Evolutionary conservation across 2,797 vertebrate species (phyloP), one percentile per base, ranked within the genome.

Genomic region (Sebastes iracundus): DNA sequence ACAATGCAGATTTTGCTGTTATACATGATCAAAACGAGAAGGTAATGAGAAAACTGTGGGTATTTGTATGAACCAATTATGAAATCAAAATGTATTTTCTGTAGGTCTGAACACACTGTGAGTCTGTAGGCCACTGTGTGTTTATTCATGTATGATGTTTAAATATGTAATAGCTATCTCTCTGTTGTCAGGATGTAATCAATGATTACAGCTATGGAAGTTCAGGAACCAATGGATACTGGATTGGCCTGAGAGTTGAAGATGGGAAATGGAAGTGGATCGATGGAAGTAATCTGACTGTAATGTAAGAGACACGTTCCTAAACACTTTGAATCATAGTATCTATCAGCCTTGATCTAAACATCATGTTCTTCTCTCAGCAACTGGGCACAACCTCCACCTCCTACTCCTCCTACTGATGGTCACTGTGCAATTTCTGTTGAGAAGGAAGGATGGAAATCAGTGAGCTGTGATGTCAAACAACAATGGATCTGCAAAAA

Each of bases 231-330:
- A 14, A 14, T 6, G 86, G 67, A 7, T 93, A 88, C 87, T 95
- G 93, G 94, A 89, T 92, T 5, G 92, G 92, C 7, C 85, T 94
- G 61, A 79, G 5, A 65, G 60, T 42, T 60, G 33, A 46, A 32
- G 6, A 22, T 2, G 42, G 11, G 14, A 59, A 0, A 9, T 94
- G 93, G 93, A 75, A 72, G 63, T 94, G 94, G 93, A 6, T 76
- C 3, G 32, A 84, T 77, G 90, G 88, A 27, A 67, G 23, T n/a
- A 0, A 14, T 2, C 62, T 90, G 8, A 27, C 11, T 16, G 0
- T 12, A 1, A 18, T 2, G 93, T 93, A 81, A 76, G 72, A 88
- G 5, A 79, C 33, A 46, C 10, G 5, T 49, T 33, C 7, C 6
- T 23, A 32, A 30, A 78, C 18, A 64, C 18, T 30, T 60, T 25